Percentiles rank a stretch among this genome's conserved stretches.
phyloP scores from a whole-genome alignment of 2,113 vertebrate species.

The Pao palembangensis region DNA sequence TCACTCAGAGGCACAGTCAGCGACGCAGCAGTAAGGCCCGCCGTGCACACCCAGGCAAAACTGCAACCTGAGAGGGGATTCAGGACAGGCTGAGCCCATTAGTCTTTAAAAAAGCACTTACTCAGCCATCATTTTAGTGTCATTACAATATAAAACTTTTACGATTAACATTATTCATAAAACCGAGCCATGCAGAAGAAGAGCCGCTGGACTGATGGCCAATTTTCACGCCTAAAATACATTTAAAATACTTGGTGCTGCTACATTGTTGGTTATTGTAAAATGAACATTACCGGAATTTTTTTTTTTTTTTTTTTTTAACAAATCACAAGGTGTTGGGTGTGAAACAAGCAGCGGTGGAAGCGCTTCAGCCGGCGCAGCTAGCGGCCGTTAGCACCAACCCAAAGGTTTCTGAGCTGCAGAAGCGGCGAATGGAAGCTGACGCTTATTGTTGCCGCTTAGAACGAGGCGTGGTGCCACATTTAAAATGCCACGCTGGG shows the following conservation, averaged over 20 bases:
- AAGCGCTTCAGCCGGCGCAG: too few relatives aligned
- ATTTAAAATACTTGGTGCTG: neutral
- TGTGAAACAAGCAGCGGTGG: too few relatives aligned
- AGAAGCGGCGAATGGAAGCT: too few relatives aligned
- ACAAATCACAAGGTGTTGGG: too few relatives aligned
- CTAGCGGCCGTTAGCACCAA: too few relatives aligned
- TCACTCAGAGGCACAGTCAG: conserved; percentile 54
- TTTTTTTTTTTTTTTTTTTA: too few relatives aligned
- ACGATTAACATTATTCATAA: neutral
- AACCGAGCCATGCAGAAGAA: neutral
- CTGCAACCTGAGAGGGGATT: neutral
- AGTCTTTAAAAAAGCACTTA: neutral
- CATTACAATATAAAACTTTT: neutral
- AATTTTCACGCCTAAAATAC: neutral
- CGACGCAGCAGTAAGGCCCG: conserved; percentile 20
- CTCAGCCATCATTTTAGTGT: neutral
- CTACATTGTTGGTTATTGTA: neutral
- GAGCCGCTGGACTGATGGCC: neutral
- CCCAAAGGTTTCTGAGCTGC: too few relatives aligned
- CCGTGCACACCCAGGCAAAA: too few relatives aligned
- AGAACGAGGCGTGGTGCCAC: too few relatives aligned
- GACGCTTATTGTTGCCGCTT: too few relatives aligned
- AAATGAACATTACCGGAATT: too few relatives aligned
- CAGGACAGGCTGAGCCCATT: neutral
- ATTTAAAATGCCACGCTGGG: too few relatives aligned